Evolutionary conservation across 2,888 invertebrate species (phyloP).

Genomic region (Vesta saturnalis): DNA sequence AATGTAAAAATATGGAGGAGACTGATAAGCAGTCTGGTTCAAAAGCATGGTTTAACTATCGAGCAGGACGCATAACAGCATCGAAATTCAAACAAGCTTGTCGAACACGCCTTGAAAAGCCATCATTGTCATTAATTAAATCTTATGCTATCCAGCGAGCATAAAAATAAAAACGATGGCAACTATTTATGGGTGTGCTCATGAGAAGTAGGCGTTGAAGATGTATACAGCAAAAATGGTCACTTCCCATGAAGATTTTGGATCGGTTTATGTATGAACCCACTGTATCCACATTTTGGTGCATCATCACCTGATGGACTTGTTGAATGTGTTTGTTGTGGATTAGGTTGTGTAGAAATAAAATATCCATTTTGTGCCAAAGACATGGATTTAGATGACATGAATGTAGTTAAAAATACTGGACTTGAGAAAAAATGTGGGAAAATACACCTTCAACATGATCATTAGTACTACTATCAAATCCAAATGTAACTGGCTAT

Average conservation of each 20-base stretch:
- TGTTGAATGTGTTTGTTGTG: constrained; percentile 14
- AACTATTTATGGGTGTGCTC: background rate
- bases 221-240: background rate
- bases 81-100: background rate
- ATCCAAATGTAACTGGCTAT: constrained; percentile 5
- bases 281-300: constrained; percentile 5
- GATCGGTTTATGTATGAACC: constrained; percentile 1
- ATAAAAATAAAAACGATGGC: background rate
- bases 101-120: background rate
- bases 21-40: background rate
- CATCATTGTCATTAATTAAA: constrained; percentile 1
- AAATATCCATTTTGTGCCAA: constrained; percentile 13
- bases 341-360: background rate
- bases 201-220: background rate
- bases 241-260: background rate
- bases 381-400: constrained; percentile 3
- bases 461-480: constrained; percentile 2
- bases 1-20: background rate
- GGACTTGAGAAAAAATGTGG: background rate
- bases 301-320: constrained; percentile 16
- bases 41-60: background rate
- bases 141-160: background rate
- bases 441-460: background rate
- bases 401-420: background rate
- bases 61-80: background rate